Evolutionary conservation across 2,113 vertebrate genomes (phyloP).

Genomic region (Microtus ochrogaster): DNA sequence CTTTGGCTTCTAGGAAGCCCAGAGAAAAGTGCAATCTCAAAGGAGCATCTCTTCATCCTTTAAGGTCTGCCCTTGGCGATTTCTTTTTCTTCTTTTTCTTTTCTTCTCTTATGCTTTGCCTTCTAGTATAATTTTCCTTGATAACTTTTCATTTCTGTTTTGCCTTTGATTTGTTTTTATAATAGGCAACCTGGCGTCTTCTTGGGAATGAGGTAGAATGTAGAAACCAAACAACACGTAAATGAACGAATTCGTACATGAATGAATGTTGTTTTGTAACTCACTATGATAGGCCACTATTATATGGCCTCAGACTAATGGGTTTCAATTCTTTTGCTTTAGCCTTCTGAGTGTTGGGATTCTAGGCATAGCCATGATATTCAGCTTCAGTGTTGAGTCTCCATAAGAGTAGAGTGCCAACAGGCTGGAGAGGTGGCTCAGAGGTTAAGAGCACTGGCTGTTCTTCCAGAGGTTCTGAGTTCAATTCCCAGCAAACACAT

Average conservation of each 20-base stretch:
- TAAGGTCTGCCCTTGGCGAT: not conserved
- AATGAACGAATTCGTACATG: conserved; percentile 7
- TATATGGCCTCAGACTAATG: not conserved
- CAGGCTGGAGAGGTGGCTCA: too few species aligned
- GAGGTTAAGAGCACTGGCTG: too few species aligned
- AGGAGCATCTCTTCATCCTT: not conserved
- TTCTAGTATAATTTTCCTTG: conserved; percentile 37
- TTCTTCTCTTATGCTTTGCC: conserved; percentile 24
- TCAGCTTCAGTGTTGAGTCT: not conserved
- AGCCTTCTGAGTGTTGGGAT: not conserved
- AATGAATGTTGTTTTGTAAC: not conserved
- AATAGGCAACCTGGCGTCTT: conserved; percentile 39
- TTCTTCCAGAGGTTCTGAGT: too few species aligned
- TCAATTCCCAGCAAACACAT: too few species aligned
- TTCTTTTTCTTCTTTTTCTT: not conserved
- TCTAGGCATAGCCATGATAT: not conserved
- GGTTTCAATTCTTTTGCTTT: not conserved
- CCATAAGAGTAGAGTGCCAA: not conserved
- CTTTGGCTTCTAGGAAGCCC: conserved; percentile 24
- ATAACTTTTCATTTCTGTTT: conserved; percentile 60
- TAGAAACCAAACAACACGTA: conserved; percentile 21
- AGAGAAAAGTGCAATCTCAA: not conserved
- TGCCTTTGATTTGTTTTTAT: conserved; percentile 60
- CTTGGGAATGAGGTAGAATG: conserved; percentile 27
- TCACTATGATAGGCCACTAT: not conserved